Evolutionary conservation across 1,140 invertebrate species (phyloP).

Genomic region (Rhizoglyphus robini): DNA sequence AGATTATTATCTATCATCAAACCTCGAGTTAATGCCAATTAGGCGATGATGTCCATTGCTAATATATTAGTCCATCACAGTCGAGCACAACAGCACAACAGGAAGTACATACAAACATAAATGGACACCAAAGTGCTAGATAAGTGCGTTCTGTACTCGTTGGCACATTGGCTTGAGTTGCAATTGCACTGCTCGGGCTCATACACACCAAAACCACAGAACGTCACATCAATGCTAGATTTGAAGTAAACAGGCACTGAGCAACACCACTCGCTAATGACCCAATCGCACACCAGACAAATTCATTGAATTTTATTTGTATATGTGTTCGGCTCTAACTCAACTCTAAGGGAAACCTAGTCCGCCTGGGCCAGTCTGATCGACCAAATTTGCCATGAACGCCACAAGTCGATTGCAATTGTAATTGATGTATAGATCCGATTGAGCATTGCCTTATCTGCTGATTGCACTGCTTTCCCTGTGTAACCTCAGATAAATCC

Average conservation of each 20-base stretch:
- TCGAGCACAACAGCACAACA: slow-evolving; percentile 2
- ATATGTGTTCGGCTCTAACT: too few relatives aligned
- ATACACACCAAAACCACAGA: slow-evolving; percentile 3
- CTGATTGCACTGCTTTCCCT: not conserved
- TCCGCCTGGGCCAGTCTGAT: too few relatives aligned
- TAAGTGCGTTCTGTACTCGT: too few relatives aligned
- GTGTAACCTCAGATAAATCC: not conserved
- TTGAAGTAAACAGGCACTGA: too few relatives aligned
- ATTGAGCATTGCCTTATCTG: slow-evolving; percentile 7
- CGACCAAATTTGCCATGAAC: slow-evolving; percentile 5
- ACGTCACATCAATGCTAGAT: not conserved
- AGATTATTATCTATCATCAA: not conserved
- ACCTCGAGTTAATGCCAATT: not conserved
- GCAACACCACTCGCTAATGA: slow-evolving; percentile 4
- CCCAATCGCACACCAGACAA: not conserved
- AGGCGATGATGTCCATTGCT: not conserved
- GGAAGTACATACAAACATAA: not conserved
- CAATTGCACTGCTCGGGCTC: too few relatives aligned
- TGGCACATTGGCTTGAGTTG: slow-evolving; percentile 1
- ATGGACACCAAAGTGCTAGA: not conserved
- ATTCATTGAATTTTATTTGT: not conserved
- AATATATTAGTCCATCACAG: slow-evolving; percentile 9
- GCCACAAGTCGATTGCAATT: not conserved
- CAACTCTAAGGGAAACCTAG: too few relatives aligned
- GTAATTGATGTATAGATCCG: too few relatives aligned